phyloP scores from a whole-genome alignment of 2,113 vertebrate species.

The Cisticola juncidis region DNA sequence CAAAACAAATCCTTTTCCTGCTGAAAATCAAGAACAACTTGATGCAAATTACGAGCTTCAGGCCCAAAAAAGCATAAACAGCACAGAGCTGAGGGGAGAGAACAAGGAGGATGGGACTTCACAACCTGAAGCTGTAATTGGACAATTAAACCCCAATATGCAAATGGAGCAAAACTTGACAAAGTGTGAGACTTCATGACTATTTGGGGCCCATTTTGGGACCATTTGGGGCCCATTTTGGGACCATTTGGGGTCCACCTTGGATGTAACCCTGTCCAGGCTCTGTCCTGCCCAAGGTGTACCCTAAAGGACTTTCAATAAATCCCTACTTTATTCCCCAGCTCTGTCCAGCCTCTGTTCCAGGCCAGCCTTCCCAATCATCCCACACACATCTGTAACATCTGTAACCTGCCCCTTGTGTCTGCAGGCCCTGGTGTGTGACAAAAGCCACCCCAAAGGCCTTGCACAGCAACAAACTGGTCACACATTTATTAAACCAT shows the following conservation, averaged over 20 bases:
- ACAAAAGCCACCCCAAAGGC: neutral
- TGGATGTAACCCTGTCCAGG: neutral
- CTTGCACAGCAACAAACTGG: neutral
- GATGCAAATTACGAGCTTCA: neutral
- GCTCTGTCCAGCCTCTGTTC: neutral
- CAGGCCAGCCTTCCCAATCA: neutral
- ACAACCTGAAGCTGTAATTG: neutral
- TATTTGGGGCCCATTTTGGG: rapidly evolving
- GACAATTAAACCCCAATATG: neutral
- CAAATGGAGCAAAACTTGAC: neutral
- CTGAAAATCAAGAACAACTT: neutral
- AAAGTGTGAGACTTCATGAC: neutral
- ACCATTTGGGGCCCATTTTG: neutral
- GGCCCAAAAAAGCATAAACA: neutral
- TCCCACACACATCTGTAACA: rapidly evolving
- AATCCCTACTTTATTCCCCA: neutral
- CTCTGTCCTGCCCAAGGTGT: neutral
- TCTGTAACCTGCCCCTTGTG: too few species aligned
- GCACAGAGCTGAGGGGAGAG: neutral
- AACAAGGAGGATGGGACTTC: neutral
- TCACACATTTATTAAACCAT: neutral
- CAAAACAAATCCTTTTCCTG: neutral
- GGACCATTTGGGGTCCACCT: neutral
- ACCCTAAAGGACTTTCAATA: neutral
- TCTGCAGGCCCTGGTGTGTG: neutral